These are phyloP conservation scores for Heliconius nattereri DNA, from an alignment of 1,140 invertebrate species.

Conservation along the genomic window DNA sequence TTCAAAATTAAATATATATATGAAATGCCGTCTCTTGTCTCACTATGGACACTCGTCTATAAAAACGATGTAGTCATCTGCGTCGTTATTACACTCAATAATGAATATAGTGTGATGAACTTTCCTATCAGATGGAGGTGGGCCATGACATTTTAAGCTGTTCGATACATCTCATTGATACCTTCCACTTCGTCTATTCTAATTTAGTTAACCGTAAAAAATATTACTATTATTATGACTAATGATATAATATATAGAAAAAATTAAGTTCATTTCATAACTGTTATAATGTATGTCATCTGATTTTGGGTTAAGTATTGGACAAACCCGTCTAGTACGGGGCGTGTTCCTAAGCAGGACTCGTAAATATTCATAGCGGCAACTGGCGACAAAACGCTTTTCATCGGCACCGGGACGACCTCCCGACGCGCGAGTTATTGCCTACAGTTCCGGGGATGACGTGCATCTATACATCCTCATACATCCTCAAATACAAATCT, in stretches of 20 bases:
- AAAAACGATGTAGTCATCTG: conserved; percentile 73
- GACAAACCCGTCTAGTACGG: conserved; percentile 40
- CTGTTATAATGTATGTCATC: conserved; percentile 31
- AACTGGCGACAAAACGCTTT: conserved; percentile 68
- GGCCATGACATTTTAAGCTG: conserved; percentile 72
- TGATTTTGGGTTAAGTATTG: conserved; percentile 47
- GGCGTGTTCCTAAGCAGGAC: conserved; percentile 54
- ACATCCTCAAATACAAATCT: conserved; percentile 38
- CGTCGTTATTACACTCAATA: conserved; percentile 69
- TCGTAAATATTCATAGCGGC: conserved; percentile 70
- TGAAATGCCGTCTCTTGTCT: conserved; percentile 34
- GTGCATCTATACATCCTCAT: conserved; percentile 41
- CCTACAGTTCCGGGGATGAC: conserved; percentile 49
- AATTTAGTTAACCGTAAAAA: conserved; percentile 41
- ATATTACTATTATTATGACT: conserved; percentile 1
- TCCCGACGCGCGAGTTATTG: conserved; percentile 65
- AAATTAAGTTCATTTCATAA: not conserved
- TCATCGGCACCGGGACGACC: conserved; percentile 55
- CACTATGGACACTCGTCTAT: conserved; percentile 56
- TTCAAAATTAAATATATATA: not conserved
- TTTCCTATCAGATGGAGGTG: conserved; percentile 65
- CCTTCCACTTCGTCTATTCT: conserved; percentile 42
- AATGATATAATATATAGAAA: conserved; percentile 14
- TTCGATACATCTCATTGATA: conserved; percentile 58
- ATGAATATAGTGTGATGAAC: conserved; percentile 74